phyloP scores from a whole-genome alignment of 2,888 invertebrate species.

The Metopia argyrocephala region DNA sequence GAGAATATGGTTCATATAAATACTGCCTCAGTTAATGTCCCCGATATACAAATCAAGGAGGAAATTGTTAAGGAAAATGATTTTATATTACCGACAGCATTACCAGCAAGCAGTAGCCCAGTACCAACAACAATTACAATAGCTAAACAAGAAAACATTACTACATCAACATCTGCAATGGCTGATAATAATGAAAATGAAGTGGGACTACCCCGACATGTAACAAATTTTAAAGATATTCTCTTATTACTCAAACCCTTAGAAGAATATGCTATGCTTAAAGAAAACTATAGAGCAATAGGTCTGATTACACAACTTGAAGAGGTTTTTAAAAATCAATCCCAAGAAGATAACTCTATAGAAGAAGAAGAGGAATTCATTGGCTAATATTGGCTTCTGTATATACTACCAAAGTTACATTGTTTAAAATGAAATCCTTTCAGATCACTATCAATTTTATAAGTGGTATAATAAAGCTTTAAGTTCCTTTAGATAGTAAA shows the following conservation, averaged over 20 bases:
- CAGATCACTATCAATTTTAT: background rate
- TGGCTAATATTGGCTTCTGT: background rate
- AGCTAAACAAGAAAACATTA: background rate
- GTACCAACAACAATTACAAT: constrained; percentile 12
- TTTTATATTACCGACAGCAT: constrained; percentile 31
- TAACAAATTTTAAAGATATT: constrained; percentile 72
- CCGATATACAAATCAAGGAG: constrained; percentile 15
- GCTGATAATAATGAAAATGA: constrained; percentile 55
- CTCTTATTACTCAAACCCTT: constrained; percentile 73
- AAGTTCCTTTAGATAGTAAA: constrained; percentile 40
- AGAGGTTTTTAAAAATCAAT: constrained; percentile 70
- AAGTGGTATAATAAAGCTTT: constrained; percentile 12
- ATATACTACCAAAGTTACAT: constrained; percentile 24
- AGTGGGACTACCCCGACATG: constrained; percentile 66
- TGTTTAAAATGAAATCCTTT: constrained; percentile 59
- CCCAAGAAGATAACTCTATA: constrained; percentile 8
- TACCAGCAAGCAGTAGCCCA: background rate
- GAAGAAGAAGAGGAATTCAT: constrained; percentile 51
- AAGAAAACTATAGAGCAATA: constrained; percentile 75
- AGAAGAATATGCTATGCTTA: constrained; percentile 74
- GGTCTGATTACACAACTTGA: constrained; percentile 75
- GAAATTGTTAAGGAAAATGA: constrained; percentile 13
- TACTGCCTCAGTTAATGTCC: background rate
- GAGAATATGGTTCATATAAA: background rate
- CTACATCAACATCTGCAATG: background rate